A percentile compares a stretch with the other conserved stretches of the same genome.
These are phyloP conservation scores for Lutjanus erythropterus DNA, from an alignment of 2,113 vertebrate genomes.

Conservation along the genomic window DNA sequence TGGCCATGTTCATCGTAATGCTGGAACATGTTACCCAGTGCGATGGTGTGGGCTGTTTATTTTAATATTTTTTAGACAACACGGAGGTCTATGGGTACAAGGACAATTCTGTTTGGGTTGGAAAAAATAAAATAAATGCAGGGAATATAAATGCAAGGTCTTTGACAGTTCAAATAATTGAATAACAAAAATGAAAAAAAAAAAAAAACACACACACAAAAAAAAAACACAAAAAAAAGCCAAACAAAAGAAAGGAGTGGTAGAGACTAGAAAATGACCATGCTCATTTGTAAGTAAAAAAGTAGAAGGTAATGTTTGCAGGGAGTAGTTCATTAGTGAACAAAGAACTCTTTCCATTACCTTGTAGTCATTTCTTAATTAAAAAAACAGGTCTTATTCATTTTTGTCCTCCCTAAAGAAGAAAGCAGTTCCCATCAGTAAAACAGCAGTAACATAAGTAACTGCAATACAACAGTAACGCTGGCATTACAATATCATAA, in stretches of 20 bases:
- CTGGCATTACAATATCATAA: constrained; percentile 20
- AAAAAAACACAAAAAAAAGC: background rate
- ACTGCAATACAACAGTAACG: background rate
- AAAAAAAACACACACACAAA: too few relatives aligned
- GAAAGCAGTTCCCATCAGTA: background rate
- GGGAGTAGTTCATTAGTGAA: background rate
- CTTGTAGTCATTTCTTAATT: background rate
- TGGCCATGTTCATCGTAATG: background rate
- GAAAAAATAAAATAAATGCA: background rate
- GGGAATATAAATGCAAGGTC: background rate
- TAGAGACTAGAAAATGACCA: background rate
- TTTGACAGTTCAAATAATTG: background rate
- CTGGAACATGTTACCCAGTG: background rate
- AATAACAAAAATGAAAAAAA: background rate
- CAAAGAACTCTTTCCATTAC: background rate
- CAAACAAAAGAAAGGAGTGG: background rate
- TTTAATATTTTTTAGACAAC: too few relatives aligned
- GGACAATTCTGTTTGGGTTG: too few relatives aligned
- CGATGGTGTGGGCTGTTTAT: background rate
- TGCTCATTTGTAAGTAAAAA: background rate
- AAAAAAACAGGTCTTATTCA: background rate
- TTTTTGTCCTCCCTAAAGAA: background rate
- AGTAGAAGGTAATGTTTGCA: background rate
- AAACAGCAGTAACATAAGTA: constrained; percentile 13
- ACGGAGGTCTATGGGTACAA: too few relatives aligned